Base-by-base conservation (phyloP, 2,888 invertebrate species). In the Nysson spinosus region DNA sequence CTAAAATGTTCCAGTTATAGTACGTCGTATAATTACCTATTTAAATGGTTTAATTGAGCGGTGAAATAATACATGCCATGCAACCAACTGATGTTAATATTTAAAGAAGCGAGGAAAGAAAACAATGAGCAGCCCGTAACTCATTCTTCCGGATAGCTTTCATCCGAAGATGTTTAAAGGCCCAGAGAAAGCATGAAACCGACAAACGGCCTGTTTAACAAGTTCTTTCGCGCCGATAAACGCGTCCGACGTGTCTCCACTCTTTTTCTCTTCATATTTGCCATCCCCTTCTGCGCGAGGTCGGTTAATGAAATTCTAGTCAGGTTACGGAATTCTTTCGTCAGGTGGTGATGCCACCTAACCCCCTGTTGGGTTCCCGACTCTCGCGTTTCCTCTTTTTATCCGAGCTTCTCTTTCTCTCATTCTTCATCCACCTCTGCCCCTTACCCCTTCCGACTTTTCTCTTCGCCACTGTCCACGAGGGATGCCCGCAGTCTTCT, bases 241-340 rank as follows among this genome's bases (percentile, higher is more conserved):
- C 74, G 74, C 73, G 57, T 4, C 42, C 63, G 43, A 49, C 46
- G 52, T 54, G 67, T 49, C 74, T 67, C 65, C 65, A 63, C 65
- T 75, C 58, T 62, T 64, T 57, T 65, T 65, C 50, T 55, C 55
- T 64, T 69, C 69, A 69, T 62, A 55, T 71, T 58, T 75, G 34
- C 55, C 56, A 28, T 40, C 61, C 58, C 56, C 58, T 63, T 47
- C 57, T 44, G 71, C 47, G 49, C 46, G 63, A 46, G 66, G 57
- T 35, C 64, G 70, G 79, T 76, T 80, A 81, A 84, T 82, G 79
- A 82, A 82, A 84, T 85, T 85, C 82, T 75, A 75, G 81, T 83
- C 79, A 82, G 79, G 82, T 81, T 77, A 78, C 56, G 74, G 68
- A 74, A 83, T 86, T 85, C 85, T 84, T 85, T 85, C 83, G 79